Percentiles rank a stretch among this genome's conserved stretches.
These are phyloP conservation scores for Opisthograptis luteolata DNA, from an alignment of 2,888 invertebrate species.

Conservation along the genomic window DNA sequence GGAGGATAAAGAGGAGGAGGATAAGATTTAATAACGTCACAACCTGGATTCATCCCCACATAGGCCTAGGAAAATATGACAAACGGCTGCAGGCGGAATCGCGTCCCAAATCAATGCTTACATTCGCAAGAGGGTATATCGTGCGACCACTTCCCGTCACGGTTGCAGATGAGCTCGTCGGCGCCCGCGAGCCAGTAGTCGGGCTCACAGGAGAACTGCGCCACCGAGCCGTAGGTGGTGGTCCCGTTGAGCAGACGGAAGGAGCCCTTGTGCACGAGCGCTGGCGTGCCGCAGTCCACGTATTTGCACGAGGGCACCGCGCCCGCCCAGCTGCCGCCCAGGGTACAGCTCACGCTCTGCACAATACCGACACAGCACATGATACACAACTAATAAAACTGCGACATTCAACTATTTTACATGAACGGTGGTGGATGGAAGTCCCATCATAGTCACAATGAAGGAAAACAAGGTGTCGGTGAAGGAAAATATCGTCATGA, in stretches of 20 bases:
- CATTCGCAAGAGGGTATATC: slow-evolving; percentile 94
- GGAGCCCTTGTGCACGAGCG: slow-evolving; percentile 90
- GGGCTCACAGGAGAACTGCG: slow-evolving; percentile 91
- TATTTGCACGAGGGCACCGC: slow-evolving; percentile 93
- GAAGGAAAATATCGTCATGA: too few species aligned
- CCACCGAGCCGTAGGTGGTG: slow-evolving; percentile 91
- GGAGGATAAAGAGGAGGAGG: too few species aligned
- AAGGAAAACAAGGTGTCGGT: too few species aligned
- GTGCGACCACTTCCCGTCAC: slow-evolving; percentile 94
- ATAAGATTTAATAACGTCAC: too few species aligned
- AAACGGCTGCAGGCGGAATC: too few species aligned
- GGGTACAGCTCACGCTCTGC: slow-evolving; percentile 91
- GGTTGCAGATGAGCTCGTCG: slow-evolving; percentile 89
- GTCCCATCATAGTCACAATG: too few species aligned
- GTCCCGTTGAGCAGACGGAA: slow-evolving; percentile 90
- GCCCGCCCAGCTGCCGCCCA: slow-evolving; percentile 93
- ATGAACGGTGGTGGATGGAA: too few species aligned
- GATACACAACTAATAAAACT: too few species aligned
- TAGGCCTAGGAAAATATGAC: too few species aligned
- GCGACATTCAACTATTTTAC: too few species aligned
- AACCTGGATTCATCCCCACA: too few species aligned
- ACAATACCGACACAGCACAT: slow-evolving; percentile 38
- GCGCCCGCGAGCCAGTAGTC: slow-evolving; percentile 94
- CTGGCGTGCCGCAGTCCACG: slow-evolving; percentile 93
- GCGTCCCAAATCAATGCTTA: slow-evolving; percentile 72